A percentile compares a stretch with the other conserved stretches of the same genome.
phyloP scores from a whole-genome alignment of 2,113 vertebrate genomes.

The Aplodontia rufa region DNA sequence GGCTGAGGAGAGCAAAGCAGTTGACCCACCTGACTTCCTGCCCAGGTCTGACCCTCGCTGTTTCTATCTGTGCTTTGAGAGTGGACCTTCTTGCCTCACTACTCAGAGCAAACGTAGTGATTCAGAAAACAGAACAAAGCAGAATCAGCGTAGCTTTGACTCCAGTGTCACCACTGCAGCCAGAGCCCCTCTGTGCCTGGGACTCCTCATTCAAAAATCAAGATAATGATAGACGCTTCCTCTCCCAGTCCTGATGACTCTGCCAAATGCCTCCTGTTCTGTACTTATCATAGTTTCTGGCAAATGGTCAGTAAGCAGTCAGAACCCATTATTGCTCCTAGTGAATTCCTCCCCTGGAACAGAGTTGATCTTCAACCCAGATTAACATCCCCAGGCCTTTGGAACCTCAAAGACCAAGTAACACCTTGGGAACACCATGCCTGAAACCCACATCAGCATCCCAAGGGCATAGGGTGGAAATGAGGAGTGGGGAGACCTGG shows the following conservation, averaged over 20 bases:
- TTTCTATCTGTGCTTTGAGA: background rate
- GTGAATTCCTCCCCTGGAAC: background rate
- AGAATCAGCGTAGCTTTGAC: background rate
- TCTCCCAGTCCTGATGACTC: rapidly evolving
- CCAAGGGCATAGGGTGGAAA: rapidly evolving
- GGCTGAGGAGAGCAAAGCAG: background rate
- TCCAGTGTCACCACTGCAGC: rapidly evolving
- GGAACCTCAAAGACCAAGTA: background rate
- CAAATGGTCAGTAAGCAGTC: background rate
- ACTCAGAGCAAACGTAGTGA: background rate
- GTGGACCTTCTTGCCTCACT: background rate
- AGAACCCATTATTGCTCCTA: background rate
- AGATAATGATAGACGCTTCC: background rate
- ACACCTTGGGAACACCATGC: background rate
- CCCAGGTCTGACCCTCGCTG: background rate
- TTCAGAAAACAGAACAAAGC: background rate
- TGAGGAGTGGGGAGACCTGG: background rate
- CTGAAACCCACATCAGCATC: background rate
- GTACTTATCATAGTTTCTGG: background rate
- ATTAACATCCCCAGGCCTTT: background rate
- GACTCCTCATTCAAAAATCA: background rate
- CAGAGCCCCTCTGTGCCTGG: background rate
- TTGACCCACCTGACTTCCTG: background rate
- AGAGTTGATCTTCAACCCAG: background rate
- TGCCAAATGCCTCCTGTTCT: rapidly evolving